Evolutionary conservation across 2,113 vertebrate species (phyloP).

Genomic region (Prolemur simus): DNA sequence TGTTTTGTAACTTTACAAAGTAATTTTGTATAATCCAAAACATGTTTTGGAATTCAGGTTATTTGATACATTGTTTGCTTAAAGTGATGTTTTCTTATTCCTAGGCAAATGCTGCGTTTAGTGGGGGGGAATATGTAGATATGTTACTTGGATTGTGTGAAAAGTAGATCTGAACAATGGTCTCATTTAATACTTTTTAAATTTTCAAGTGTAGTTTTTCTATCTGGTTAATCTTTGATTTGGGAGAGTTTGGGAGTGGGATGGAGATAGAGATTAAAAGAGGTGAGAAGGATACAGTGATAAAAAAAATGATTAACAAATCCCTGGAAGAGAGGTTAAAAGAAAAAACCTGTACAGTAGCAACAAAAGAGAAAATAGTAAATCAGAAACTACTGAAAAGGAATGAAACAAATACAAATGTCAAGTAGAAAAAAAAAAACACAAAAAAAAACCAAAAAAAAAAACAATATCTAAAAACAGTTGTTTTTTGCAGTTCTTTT

Average conservation of each 20-base stretch:
- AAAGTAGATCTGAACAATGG: constrained; percentile 28
- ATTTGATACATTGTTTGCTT: constrained; percentile 34
- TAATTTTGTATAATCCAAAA: constrained; percentile 36
- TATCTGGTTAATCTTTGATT: constrained; percentile 39
- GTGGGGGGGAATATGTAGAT: neutral
- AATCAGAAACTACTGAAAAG: neutral
- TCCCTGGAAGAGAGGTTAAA: neutral
- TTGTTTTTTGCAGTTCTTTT: neutral
- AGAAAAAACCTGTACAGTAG: neutral
- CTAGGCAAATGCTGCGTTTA: neutral
- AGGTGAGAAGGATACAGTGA: neutral
- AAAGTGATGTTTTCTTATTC: constrained; percentile 5
- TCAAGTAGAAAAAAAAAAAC: too few relatives aligned
- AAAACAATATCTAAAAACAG: too few relatives aligned
- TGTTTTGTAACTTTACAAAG: constrained; percentile 47
- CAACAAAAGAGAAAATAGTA: neutral
- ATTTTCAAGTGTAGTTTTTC: constrained; percentile 30
- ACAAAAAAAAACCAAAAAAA: too few relatives aligned
- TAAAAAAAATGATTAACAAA: neutral
- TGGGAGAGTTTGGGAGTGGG: neutral
- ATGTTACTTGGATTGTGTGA: neutral
- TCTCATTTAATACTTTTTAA: constrained; percentile 21
- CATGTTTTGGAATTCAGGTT: constrained; percentile 48
- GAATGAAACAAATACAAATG: neutral
- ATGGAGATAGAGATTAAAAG: neutral